Evolutionary conservation across 2,113 vertebrate species (phyloP).

Genomic region (Phocoena sinus): DNA sequence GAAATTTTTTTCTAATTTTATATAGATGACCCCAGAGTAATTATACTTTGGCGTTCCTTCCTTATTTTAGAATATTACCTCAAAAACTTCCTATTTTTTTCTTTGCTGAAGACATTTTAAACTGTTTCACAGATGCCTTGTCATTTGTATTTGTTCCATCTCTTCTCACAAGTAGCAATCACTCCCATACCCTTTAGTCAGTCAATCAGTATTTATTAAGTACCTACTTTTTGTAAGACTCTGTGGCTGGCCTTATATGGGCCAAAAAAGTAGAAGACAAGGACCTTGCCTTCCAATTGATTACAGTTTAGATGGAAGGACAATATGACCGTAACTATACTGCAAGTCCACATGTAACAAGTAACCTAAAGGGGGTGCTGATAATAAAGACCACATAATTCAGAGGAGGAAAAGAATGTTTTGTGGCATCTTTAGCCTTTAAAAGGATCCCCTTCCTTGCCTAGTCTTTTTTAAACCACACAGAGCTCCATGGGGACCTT

Average conservation of each 20-base stretch:
- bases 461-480: not conserved
- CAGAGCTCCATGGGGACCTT: not conserved
- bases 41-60: not conserved
- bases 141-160: not conserved
- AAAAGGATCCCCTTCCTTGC: not conserved
- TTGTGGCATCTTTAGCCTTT: not conserved
- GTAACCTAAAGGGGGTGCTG: not conserved
- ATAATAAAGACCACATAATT: not conserved
- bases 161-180: not conserved
- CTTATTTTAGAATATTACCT: slow-evolving; percentile 26
- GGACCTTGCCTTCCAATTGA: not conserved
- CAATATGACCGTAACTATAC: not conserved
- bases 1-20: not conserved
- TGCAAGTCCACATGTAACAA: not conserved
- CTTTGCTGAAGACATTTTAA: slow-evolving; percentile 22
- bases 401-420: not conserved
- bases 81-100: not conserved
- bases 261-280: not conserved
- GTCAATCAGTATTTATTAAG: not conserved
- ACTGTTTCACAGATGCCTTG: not conserved
- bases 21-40: not conserved
- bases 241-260: not conserved
- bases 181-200: not conserved
- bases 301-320: not conserved
- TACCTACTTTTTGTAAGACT: not conserved